Conservation (phyloP, 1,140 invertebrate genomes). For the Drosophila azteca region DNA sequence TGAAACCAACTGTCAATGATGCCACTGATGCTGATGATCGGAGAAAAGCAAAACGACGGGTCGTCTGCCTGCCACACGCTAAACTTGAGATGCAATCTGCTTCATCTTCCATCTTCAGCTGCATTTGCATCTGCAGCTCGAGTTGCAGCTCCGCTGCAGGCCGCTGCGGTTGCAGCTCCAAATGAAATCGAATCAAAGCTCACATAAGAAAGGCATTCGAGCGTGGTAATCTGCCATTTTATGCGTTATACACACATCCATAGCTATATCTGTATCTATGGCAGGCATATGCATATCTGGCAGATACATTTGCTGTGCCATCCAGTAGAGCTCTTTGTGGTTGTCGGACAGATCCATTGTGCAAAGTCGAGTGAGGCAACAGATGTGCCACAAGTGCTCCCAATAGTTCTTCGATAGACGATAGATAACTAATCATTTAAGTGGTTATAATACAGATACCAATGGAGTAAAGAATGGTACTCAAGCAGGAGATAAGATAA, state of each 20-base stretch:
- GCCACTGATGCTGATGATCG: constrained; percentile 42
- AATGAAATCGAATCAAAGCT: constrained; percentile 78
- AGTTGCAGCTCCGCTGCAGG: no score
- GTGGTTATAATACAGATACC: no score
- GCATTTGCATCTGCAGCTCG: no score
- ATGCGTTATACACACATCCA: constrained; percentile 72
- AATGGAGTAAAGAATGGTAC: no score
- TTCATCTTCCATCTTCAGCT: constrained; percentile 19
- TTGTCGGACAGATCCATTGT: neutral
- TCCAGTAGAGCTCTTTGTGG: constrained; percentile 11
- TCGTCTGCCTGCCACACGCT: constrained; percentile 78
- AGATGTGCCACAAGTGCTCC: no score
- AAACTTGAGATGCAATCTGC: constrained; percentile 38
- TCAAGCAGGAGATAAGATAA: no score
- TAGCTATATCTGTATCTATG: constrained; percentile 25
- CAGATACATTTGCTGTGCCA: constrained; percentile 54
- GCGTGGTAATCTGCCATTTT: constrained; percentile 73
- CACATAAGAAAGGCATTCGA: constrained; percentile 59
- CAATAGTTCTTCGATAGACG: no score
- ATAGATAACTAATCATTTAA: constrained; percentile 2
- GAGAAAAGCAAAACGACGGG: constrained; percentile 24
- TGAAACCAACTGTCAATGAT: constrained; percentile 68
- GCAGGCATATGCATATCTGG: constrained; percentile 26
- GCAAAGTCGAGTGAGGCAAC: no score
- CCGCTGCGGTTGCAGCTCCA: constrained; percentile 46